Evolutionary conservation across 2,888 invertebrate genomes (phyloP), one percentile per base, ranked within the genome.

Genomic region (Papilio elwesi): DNA sequence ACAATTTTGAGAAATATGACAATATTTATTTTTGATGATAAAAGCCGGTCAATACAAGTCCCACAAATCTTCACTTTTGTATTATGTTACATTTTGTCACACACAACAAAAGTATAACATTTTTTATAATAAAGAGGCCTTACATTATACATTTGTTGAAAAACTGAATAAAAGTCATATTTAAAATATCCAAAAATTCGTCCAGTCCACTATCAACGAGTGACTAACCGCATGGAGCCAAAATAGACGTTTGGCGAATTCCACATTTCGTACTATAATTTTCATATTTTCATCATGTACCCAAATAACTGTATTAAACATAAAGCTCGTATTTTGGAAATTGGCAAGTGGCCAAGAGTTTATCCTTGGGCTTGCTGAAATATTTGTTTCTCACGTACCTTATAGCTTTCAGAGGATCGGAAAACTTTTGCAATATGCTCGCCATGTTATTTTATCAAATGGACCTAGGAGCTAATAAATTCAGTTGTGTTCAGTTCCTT

Each of bases 381-480:
- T 70, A 70, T 64, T 63, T 70, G 52, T 70, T 47, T 70, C 63
- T 47, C 64, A 63, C 53, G 70, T 64, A 53, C n/a, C 53, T 70
- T 64, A 64, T 53, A 13, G 62, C 15, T 53, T 52, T 64, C 26
- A 15, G 13, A 16, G 47, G 51, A 64, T 64, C 52, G 52, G 52
- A 52, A 52, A 69, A 69, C 52, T 69, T 69, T 62, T 9, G 38
- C 59, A 52, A 69, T 69, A 69, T 62, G 38, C 49, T 38, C 10
- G n/a, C 43, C n/a, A 43, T 48, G 15, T 16, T 51, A 36, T 59
- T 69, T 26, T 51, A 51, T 59, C 26, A 9, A 68, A 69, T 62
- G 62, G 15, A 15, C 13, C 16, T 13, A 38, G 63, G 48, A 12
- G 3, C 26, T 48, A 15, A 64, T 47, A 63, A n/a, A n/a, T 10